Percentiles rank a stretch among this genome's conserved stretches.
Conservation (phyloP, 2,888 invertebrate genomes). For the Spicauda simplicius region DNA sequence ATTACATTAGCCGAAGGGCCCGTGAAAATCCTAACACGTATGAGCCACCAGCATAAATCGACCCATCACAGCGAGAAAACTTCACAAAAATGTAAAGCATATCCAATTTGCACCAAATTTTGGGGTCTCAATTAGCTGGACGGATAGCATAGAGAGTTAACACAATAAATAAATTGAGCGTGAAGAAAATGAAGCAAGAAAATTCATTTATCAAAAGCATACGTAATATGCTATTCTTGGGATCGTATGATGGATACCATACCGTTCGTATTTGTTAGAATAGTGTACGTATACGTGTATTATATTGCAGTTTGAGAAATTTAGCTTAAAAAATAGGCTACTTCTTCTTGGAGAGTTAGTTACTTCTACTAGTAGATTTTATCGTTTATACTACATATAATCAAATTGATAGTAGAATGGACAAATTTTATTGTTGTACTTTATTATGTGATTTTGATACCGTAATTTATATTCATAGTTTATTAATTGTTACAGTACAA, state of each 20-base stretch:
- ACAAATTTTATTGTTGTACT: too few species aligned
- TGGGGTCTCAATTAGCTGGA: constrained; percentile 56
- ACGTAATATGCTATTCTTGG: constrained; percentile 47
- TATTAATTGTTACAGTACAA: too few species aligned
- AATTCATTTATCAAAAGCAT: constrained; percentile 77
- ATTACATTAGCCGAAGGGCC: constrained; percentile 82
- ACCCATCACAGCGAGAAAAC: constrained; percentile 47
- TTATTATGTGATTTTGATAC: too few species aligned
- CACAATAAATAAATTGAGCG: constrained; percentile 80
- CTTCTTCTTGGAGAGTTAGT: too few species aligned
- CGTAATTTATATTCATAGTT: too few species aligned
- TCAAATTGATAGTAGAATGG: too few species aligned
- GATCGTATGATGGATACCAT: neutral
- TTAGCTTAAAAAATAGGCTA: neutral
- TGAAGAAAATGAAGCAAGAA: constrained; percentile 78
- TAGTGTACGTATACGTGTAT: neutral
- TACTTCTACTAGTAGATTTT: too few species aligned
- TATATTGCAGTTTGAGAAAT: neutral
- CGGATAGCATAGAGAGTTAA: constrained; percentile 64
- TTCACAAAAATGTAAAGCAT: constrained; percentile 37
- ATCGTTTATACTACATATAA: too few species aligned
- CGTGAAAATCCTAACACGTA: constrained; percentile 69
- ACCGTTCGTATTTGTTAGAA: neutral
- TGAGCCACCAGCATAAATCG: constrained; percentile 61
- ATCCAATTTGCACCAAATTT: constrained; percentile 14